phyloP scores from a whole-genome alignment of 2,113 vertebrate species.

The Neofelis nebulosa region DNA sequence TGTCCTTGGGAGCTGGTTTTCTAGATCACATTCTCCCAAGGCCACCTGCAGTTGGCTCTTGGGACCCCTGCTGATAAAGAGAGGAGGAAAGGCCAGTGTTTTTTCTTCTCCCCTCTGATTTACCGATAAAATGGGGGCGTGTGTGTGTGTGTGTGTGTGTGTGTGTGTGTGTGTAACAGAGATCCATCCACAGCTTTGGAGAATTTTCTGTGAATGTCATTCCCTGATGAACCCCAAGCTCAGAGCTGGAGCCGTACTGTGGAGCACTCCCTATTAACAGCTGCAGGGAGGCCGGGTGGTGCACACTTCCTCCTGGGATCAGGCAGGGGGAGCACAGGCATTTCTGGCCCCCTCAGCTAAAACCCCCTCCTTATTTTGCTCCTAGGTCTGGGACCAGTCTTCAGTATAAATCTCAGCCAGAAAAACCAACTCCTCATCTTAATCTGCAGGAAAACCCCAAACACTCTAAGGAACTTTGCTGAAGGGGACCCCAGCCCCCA shows the following conservation, averaged over 20 bases:
- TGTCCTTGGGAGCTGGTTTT: neutral
- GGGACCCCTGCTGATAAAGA: neutral
- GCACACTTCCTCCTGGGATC: neutral
- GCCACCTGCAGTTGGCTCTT: neutral
- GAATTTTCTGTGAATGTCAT: neutral
- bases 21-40: neutral
- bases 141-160: no score
- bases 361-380: conserved; percentile 19
- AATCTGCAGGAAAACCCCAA: conserved; percentile 84
- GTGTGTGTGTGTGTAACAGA: neutral
- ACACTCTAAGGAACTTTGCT: conserved; percentile 63
- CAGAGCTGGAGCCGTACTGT: neutral
- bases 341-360: neutral
- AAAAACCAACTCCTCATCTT: conserved; percentile 79
- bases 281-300: neutral
- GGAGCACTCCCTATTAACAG: accelerated
- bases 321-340: neutral
- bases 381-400: conserved; percentile 94
- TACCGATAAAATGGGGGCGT: neutral
- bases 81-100: neutral
- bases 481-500: conserved; percentile 46
- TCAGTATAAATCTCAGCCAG: conserved; percentile 92
- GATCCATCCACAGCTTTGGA: neutral
- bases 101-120: neutral
- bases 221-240: neutral